These are phyloP conservation scores for Manduca sexta DNA, from an alignment of 1,140 invertebrate species.

Conservation along the genomic window DNA sequence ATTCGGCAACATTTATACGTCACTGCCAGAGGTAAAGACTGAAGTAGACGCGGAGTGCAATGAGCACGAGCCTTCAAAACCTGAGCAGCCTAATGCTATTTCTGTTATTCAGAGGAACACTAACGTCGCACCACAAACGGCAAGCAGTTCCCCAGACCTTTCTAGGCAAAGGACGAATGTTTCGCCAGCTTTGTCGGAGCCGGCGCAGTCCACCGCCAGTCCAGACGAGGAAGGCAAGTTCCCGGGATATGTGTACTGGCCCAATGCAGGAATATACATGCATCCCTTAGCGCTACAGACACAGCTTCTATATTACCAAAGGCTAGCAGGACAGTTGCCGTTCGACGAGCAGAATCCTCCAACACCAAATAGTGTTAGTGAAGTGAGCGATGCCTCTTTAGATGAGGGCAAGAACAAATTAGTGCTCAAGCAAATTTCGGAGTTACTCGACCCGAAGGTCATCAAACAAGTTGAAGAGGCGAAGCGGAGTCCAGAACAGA, in stretches of 20 bases:
- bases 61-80: conserved; percentile 71
- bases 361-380: conserved; percentile 33
- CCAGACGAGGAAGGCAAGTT: conserved; percentile 46
- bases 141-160: conserved; percentile 51
- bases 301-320: conserved; percentile 82
- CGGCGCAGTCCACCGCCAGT: conserved; percentile 73
- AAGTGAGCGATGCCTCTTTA: conserved; percentile 27
- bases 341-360: conserved; percentile 40
- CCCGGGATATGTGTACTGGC: conserved; percentile 78
- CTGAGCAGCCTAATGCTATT: conserved; percentile 73
- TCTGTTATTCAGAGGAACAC: conserved; percentile 63
- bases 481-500: conserved; percentile 38
- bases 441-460: conserved; percentile 65
- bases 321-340: conserved; percentile 68
- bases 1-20: conserved; percentile 75
- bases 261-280: conserved; percentile 79
- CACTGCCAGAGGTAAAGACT: conserved; percentile 54
- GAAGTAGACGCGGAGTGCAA: conserved; percentile 74
- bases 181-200: conserved; percentile 64
- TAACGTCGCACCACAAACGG: conserved; percentile 32
- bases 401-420: conserved; percentile 60
- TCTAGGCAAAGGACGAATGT: conserved; percentile 34
- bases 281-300: conserved; percentile 82
- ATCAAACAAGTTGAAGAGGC: conserved; percentile 45
- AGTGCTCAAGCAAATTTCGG: conserved; percentile 61